Conservation (phyloP, 2,888 invertebrate genomes). For the Caenorhabditis wallacei region DNA sequence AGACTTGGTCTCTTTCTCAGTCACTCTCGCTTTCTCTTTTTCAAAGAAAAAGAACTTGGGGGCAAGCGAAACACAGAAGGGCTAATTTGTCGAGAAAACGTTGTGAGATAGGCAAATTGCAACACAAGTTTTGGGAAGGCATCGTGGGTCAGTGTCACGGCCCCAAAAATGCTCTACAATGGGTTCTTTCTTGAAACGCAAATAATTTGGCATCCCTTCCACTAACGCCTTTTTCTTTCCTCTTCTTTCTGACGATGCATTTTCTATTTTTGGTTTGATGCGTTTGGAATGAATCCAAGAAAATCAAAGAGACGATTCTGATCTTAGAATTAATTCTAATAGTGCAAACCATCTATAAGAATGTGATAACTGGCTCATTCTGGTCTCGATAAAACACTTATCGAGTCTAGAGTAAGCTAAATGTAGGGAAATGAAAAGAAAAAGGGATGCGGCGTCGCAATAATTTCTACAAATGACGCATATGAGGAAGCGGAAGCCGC, state of each 20-base stretch:
- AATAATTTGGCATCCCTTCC: slow-evolving; percentile 51
- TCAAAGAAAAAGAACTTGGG: slow-evolving; percentile 12
- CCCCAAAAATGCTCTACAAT: slow-evolving; percentile 5
- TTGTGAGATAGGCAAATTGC: slow-evolving; percentile 50
- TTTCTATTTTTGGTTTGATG: slow-evolving; percentile 33
- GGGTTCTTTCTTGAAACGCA: slow-evolving; percentile 53
- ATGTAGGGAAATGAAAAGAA: slow-evolving; percentile 3
- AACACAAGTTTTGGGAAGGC: slow-evolving; percentile 39
- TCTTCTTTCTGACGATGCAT: slow-evolving; percentile 10
- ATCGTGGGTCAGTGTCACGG: slow-evolving; percentile 46
- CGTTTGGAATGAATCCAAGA: not conserved
- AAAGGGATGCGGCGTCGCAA: slow-evolving; percentile 10
- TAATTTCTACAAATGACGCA: slow-evolving; percentile 50
- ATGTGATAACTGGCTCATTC: not conserved
- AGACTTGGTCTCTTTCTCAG: slow-evolving; percentile 42
- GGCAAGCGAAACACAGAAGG: slow-evolving; percentile 42
- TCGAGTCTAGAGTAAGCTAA: not conserved
- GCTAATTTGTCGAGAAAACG: slow-evolving; percentile 53
- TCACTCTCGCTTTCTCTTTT: not conserved
- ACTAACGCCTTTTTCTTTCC: slow-evolving; percentile 42
- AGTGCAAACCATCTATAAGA: not conserved
- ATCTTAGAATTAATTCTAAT: not conserved
- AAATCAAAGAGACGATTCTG: not conserved
- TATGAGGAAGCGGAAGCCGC: slow-evolving; percentile 49
- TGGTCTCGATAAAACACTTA: not conserved